Evolutionary conservation across 1,140 invertebrate species (phyloP).

Genomic region (Drosophila pandora): DNA sequence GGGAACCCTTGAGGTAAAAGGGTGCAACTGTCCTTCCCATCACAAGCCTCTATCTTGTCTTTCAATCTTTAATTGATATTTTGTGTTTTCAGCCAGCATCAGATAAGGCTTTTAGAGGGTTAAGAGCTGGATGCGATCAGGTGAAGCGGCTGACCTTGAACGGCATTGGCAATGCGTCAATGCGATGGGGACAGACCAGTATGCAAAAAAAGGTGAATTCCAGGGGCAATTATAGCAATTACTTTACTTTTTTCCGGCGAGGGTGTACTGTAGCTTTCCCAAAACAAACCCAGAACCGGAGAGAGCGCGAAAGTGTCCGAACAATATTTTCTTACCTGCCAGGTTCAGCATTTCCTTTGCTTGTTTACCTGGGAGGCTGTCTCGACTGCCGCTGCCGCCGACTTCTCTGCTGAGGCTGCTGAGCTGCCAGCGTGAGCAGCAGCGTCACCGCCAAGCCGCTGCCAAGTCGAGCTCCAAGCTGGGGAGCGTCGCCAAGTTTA

Average conservation of each 20-base stretch:
- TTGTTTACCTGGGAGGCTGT: not conserved
- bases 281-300: constrained; percentile 8
- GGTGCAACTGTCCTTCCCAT: not conserved
- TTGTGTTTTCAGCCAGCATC: not conserved
- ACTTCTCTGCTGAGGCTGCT: constrained; percentile 1
- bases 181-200: constrained; percentile 30
- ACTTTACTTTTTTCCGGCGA: constrained; percentile 22
- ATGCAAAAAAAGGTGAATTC: constrained; percentile 50
- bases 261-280: not conserved
- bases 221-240: constrained; percentile 39
- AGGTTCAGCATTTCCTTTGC: constrained; percentile 13
- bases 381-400: not conserved
- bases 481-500: constrained; percentile 64
- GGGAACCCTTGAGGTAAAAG: not conserved
- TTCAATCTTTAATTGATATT: not conserved
- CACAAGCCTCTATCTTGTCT: not conserved
- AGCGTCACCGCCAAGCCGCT: constrained; percentile 9
- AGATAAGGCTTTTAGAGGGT: constrained; percentile 8
- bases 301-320: constrained; percentile 5
- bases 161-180: constrained; percentile 62
- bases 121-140: constrained; percentile 25
- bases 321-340: constrained; percentile 1
- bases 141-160: constrained; percentile 52
- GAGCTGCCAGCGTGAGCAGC: constrained; percentile 25
- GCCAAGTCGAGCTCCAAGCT: constrained; percentile 59